Conservation (phyloP, 2,888 invertebrate species). For the Dryocosmus kuriphilus region DNA sequence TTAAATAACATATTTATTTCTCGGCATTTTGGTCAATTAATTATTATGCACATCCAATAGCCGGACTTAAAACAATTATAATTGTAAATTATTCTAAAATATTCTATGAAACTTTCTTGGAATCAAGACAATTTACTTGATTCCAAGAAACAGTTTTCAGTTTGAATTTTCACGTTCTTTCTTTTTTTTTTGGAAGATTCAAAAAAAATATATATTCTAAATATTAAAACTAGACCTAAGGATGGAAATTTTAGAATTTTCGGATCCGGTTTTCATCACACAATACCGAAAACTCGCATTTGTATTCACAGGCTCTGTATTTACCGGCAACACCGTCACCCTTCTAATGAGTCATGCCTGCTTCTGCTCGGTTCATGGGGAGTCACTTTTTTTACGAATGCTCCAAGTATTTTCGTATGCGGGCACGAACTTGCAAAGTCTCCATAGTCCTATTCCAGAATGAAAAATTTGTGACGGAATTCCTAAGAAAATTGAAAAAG, state of each 20-base stretch:
- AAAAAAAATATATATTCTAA: too few species aligned
- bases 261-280: constrained; percentile 33
- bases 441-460: not conserved
- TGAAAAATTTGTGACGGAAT: not conserved
- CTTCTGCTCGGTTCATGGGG: constrained; percentile 51
- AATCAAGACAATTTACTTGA: too few species aligned
- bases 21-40: not conserved
- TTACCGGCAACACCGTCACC: constrained; percentile 49
- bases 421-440: constrained; percentile 15
- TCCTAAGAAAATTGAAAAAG: not conserved
- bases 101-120: too few species aligned
- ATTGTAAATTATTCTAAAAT: too few species aligned
- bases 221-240: too few species aligned
- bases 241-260: constrained; percentile 1
- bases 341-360: constrained; percentile 55
- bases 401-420: constrained; percentile 33
- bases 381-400: constrained; percentile 38
- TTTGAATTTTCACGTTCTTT: too few species aligned
- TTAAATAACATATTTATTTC: not conserved
- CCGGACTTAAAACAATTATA: not conserved
- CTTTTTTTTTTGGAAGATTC: too few species aligned
- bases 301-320: constrained; percentile 49
- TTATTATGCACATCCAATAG: not conserved
- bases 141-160: too few species aligned
- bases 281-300: constrained; percentile 40